Conservation (phyloP, 2,888 invertebrate species). For the Trissonchulus sp. region DNA sequence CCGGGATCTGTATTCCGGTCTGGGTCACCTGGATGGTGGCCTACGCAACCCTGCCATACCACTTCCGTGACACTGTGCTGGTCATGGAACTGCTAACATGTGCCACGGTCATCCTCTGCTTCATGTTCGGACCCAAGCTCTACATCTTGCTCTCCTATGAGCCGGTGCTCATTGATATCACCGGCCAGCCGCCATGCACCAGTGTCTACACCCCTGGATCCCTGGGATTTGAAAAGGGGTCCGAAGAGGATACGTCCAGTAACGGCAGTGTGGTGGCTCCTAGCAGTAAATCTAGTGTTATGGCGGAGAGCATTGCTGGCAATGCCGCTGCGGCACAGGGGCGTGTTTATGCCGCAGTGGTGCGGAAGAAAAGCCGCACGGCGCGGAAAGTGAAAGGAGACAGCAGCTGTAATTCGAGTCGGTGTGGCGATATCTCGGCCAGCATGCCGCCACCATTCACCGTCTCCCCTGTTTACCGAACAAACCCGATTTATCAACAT, state of each 20-base stretch:
- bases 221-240: not conserved
- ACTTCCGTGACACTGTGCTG: constrained; percentile 40
- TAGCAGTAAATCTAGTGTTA: not conserved
- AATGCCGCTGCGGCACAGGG: not conserved
- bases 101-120: constrained; percentile 45
- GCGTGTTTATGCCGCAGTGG: constrained; percentile 22
- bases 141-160: constrained; percentile 50
- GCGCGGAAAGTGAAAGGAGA: not conserved
- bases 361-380: constrained; percentile 29
- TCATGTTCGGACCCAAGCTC: constrained; percentile 50
- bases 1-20: constrained; percentile 41
- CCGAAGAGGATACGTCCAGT: not conserved
- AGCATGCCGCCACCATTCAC: not conserved
- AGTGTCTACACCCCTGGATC: not conserved
- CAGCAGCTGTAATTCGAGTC: no score
- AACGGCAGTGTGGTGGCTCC: not conserved
- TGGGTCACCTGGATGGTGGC: constrained; percentile 43
- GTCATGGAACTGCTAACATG: constrained; percentile 44
- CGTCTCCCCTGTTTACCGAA: not conserved
- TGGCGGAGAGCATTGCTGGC: not conserved
- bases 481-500: not conserved
- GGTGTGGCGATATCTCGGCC: not conserved
- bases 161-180: constrained; percentile 47
- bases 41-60: constrained; percentile 39
- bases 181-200: constrained; percentile 31